These are phyloP conservation scores for Drosophila neonasuta DNA, from an alignment of 2,888 invertebrate genomes.

Conservation along the genomic window DNA sequence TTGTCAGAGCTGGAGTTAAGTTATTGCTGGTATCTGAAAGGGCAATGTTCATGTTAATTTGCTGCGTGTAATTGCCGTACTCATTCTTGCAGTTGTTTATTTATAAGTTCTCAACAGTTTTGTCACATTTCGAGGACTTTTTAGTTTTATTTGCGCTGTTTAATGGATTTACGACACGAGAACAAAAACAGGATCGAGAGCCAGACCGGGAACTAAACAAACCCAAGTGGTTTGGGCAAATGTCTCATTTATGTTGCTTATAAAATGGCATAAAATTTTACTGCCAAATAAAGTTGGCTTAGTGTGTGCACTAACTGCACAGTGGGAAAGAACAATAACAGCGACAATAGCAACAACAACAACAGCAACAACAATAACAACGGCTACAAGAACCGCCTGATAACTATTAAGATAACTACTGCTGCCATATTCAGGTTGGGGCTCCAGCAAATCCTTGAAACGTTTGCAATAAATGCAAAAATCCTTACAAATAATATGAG, in stretches of 20 bases:
- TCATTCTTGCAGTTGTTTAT: conserved; percentile 51
- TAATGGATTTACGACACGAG: conserved; percentile 65
- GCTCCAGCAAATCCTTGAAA: conserved; percentile 66
- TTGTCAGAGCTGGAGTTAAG: conserved; percentile 37
- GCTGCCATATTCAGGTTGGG: conserved; percentile 56
- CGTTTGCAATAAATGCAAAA: conserved; percentile 75
- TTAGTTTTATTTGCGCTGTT: conserved; percentile 43
- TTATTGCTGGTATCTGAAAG: conserved; percentile 42
- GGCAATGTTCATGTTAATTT: conserved; percentile 56
- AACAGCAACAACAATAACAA: conserved; percentile 20
- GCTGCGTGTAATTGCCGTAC: conserved; percentile 55
- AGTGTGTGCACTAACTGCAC: conserved; percentile 53
- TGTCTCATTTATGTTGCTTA: conserved; percentile 69
- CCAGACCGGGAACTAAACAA: neutral
- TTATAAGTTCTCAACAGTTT: conserved; percentile 58
- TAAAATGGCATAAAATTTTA: conserved; percentile 65
- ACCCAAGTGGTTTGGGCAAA: conserved; percentile 45
- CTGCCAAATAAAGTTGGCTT: conserved; percentile 62
- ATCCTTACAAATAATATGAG: conserved; percentile 78
- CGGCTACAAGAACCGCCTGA: conserved; percentile 62
- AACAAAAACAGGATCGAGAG: neutral
- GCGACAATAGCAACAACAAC: conserved; percentile 24
- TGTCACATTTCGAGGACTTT: conserved; percentile 45
- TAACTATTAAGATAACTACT: conserved; percentile 74
- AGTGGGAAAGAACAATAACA: conserved; percentile 26